A percentile compares a stretch with the other conserved stretches of the same genome.
Conservation (phyloP, 2,888 invertebrate species). For the Aphidius colemani region DNA sequence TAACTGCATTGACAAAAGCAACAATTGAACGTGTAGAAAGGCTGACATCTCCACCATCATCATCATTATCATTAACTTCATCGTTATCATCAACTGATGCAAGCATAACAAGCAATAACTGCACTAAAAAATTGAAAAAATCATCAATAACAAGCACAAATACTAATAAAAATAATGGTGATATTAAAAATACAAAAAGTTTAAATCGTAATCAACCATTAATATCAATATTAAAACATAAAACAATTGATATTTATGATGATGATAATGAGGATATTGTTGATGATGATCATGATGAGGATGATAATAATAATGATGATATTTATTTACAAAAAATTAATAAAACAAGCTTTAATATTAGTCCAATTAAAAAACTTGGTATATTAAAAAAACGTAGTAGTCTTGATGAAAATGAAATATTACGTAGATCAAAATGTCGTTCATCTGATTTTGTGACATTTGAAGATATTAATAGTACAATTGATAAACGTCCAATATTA, state of each 20-base stretch:
- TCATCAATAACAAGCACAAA: constrained; percentile 31
- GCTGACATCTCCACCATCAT: constrained; percentile 56
- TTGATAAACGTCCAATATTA: constrained; percentile 70
- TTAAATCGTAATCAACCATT: constrained; percentile 46
- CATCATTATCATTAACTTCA: constrained; percentile 12
- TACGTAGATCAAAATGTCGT: constrained; percentile 68
- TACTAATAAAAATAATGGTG: constrained; percentile 19
- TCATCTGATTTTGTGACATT: constrained; percentile 72
- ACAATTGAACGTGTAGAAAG: constrained; percentile 72
- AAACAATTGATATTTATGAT: constrained; percentile 59
- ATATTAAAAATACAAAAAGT: constrained; percentile 31
- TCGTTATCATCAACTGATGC: constrained; percentile 39
- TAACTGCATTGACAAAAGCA: constrained; percentile 69
- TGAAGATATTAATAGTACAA: constrained; percentile 51
- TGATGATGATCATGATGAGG: neutral
- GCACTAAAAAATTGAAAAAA: constrained; percentile 34
- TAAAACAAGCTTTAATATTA: too few species aligned
- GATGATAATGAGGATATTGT: neutral
- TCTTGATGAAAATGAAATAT: constrained; percentile 77
- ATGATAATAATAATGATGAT: too few species aligned
- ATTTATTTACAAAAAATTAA: too few species aligned
- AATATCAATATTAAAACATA: constrained; percentile 67
- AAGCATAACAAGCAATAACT: constrained; percentile 30
- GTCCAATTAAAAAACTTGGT: constrained; percentile 66
- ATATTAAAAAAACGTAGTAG: constrained; percentile 84